These are phyloP conservation scores for Germaria angustata DNA, from an alignment of 2,888 invertebrate genomes.

Conservation along the genomic window DNA sequence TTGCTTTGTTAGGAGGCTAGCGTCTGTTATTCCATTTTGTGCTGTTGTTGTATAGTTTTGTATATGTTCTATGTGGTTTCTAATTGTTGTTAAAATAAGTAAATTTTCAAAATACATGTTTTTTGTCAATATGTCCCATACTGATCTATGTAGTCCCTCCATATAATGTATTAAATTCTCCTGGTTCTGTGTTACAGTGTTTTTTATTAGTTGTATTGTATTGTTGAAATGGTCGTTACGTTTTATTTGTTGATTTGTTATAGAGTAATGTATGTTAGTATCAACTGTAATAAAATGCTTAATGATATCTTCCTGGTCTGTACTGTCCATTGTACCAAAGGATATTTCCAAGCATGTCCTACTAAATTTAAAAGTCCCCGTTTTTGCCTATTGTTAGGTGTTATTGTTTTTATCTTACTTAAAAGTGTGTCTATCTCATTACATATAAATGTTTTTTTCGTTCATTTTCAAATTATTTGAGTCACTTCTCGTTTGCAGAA, in stretches of 20 bases:
- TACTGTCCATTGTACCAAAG: conserved; percentile 19
- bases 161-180: background rate
- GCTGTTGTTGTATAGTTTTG: background rate
- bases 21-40: background rate
- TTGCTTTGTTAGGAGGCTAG: conserved; percentile 23
- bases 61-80: background rate
- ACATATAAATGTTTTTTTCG: background rate
- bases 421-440: conserved; percentile 9
- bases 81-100: background rate
- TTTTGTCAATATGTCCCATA: background rate
- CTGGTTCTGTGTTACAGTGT: conserved; percentile 25
- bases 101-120: background rate
- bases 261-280: conserved; percentile 9
- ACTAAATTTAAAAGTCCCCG: conserved; percentile 16
- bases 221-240: conserved; percentile 21
- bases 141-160: conserved; percentile 1
- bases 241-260: conserved; percentile 31
- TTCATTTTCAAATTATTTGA: background rate
- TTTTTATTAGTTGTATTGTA: conserved; percentile 27
- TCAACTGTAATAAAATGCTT: conserved; percentile 12
- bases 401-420: conserved; percentile 40
- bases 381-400: conserved; percentile 13
- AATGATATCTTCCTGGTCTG: conserved; percentile 14
- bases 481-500: background rate
- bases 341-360: conserved; percentile 17